A percentile compares a stretch with the other conserved stretches of the same genome.
Conservation (phyloP, 2,797 vertebrate genomes). For the Geotria australis region DNA sequence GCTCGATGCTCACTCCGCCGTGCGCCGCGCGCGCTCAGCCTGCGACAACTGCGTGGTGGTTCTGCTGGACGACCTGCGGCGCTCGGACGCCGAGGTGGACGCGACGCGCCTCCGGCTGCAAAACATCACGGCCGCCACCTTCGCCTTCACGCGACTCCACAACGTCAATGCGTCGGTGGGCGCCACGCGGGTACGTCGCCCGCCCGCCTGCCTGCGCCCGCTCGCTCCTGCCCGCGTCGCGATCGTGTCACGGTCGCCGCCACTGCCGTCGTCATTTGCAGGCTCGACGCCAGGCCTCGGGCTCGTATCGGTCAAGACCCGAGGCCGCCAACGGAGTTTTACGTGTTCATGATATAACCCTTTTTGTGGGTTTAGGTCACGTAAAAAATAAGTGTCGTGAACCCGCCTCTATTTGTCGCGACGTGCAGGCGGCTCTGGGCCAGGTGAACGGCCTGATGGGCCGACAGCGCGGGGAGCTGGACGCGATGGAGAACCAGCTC, state of each 20-base stretch:
- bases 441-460: slow-evolving; percentile 20
- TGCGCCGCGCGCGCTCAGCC: slow-evolving; percentile 14
- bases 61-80: slow-evolving; percentile 45
- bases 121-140: slow-evolving; percentile 33
- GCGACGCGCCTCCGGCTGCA: slow-evolving; percentile 19
- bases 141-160: slow-evolving; percentile 33
- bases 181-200: slow-evolving; percentile 30
- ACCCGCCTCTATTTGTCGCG: too few relatives aligned
- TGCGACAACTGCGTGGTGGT: slow-evolving; percentile 68
- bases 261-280: too few relatives aligned
- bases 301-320: too few relatives aligned
- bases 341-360: too few relatives aligned
- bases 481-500: slow-evolving; percentile 28
- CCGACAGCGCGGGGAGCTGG: slow-evolving; percentile 11
- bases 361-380: too few relatives aligned
- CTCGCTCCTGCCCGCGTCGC: not conserved
- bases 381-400: too few relatives aligned
- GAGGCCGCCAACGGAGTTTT: too few relatives aligned
- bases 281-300: too few relatives aligned
- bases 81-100: slow-evolving; percentile 12
- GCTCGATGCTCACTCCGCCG: too few relatives aligned
- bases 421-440: slow-evolving; percentile 17
- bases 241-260: too few relatives aligned
- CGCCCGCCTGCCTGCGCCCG: slow-evolving; percentile 5
- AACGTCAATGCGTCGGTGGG: slow-evolving; percentile 24